Base-by-base conservation (phyloP, 2,888 invertebrate species). In the Autographa pulchrina region DNA sequence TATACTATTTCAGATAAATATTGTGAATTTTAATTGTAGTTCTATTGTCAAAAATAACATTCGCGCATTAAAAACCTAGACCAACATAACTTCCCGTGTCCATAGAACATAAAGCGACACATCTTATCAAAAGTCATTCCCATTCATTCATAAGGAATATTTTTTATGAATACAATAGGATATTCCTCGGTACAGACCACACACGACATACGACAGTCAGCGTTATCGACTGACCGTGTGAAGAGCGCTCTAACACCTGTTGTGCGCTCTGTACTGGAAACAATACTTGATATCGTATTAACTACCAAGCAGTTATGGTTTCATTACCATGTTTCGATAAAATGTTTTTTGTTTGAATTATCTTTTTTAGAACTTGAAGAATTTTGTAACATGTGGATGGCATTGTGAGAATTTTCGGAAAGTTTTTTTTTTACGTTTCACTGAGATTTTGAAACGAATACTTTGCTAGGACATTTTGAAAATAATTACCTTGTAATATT, bases 221-320 rank as follows among this genome's bases (percentile, higher is more conserved):
- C 54, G 54, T 13, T 56, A 56, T 20, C 18, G 16, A 9, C 11
- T 9, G 20, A 54, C 54, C 54, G 54, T 54, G 54, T 18, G 54
- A 54, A 43, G 38, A 48, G 7, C n/a, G 18, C 25, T 11, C 13
- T 11, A 13, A 2, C 54, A 56, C 54, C 54, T 56, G 54, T 20
- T 56, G 14, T 48, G 16, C 25, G 11, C 9, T 56, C 18, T 3
- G 1, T 56, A 56, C 4, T 13, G 54, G 25, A 18, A 56, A 56
- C 52, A 20, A 20, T 20, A 54, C 54, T 20, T 20, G 18, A 20
- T 56, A 56, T 11, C 54, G 25, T 25, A 13, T 20, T 56, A 56
- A 20, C 18, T 18, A 54, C 20, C 20, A 20, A 56, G 25, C 54
- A 56, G 25, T 56, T 56, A 56, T 56, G 54, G 54, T 56, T 56